Evolutionary conservation across 2,113 vertebrate genomes (phyloP).

Genomic region (Dunckerocampus dactyliophorus): DNA sequence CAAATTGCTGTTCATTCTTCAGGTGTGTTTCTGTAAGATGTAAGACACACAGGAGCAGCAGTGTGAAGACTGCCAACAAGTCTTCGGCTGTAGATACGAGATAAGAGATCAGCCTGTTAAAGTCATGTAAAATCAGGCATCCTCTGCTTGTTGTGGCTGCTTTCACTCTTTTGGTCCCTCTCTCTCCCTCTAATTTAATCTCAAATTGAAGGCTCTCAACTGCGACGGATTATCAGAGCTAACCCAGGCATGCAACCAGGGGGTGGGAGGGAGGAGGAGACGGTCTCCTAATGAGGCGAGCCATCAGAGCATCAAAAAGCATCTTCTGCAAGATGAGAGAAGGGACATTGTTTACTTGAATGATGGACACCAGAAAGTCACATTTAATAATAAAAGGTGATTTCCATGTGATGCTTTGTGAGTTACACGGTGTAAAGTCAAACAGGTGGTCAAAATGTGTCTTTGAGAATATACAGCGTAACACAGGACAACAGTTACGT

Average conservation of each 20-base stretch:
- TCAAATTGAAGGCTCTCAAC: slow-evolving; percentile 61
- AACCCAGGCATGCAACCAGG: slow-evolving; percentile 41
- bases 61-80: slow-evolving; percentile 26
- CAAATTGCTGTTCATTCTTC: not conserved
- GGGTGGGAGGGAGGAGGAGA: not conserved
- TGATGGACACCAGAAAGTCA: slow-evolving; percentile 41
- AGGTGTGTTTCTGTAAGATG: slow-evolving; percentile 20
- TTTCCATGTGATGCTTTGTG: slow-evolving; percentile 68
- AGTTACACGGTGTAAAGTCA: slow-evolving; percentile 83
- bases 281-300: slow-evolving; percentile 46
- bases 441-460: slow-evolving; percentile 80
- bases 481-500: slow-evolving; percentile 61
- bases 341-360: slow-evolving; percentile 19
- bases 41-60: slow-evolving; percentile 4
- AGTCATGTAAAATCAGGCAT: slow-evolving; percentile 44
- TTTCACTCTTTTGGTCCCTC: slow-evolving; percentile 41
- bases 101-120: slow-evolving; percentile 47
- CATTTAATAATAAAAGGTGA: slow-evolving; percentile 55
- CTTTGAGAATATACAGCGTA: slow-evolving; percentile 46
- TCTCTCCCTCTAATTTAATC: slow-evolving; percentile 54
- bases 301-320: slow-evolving; percentile 46
- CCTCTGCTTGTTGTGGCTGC: slow-evolving; percentile 19
- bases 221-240: slow-evolving; percentile 51
- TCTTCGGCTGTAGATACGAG: slow-evolving; percentile 42
- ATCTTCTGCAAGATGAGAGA: slow-evolving; percentile 11